A percentile compares a stretch with the other conserved stretches of the same genome.
These are phyloP conservation scores for Harmothoe impar DNA, from an alignment of 2,888 invertebrate species.

Conservation along the genomic window DNA sequence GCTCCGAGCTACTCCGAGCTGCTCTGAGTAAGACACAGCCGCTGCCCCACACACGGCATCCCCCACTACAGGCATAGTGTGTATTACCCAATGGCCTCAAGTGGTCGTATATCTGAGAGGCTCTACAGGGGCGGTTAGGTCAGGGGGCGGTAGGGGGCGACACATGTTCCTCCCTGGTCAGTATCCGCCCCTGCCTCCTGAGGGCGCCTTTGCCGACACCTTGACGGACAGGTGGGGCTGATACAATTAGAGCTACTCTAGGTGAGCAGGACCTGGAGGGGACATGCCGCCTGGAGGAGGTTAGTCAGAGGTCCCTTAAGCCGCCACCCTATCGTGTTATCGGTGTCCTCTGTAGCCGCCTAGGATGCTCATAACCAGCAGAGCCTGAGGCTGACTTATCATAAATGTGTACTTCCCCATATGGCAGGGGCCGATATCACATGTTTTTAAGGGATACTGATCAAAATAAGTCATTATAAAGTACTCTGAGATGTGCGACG, in stretches of 20 bases:
- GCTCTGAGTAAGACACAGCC: no score
- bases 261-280: not conserved
- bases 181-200: not conserved
- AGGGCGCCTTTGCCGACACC: not conserved
- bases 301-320: not conserved
- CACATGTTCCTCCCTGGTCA: not conserved
- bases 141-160: not conserved
- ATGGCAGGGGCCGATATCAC: not conserved
- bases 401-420: not conserved
- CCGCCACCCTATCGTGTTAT: not conserved
- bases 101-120: not conserved
- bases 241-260: constrained; percentile 23
- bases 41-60: no score
- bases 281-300: not conserved
- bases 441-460: not conserved
- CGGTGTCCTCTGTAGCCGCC: not conserved
- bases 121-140: no score
- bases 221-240: constrained; percentile 19
- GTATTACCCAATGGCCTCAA: not conserved
- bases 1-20: no score
- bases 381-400: not conserved
- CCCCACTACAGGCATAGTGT: not conserved
- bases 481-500: no score
- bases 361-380: not conserved
- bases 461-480: no score